phyloP scores from a whole-genome alignment of 1,140 invertebrate genomes.

The Epicauta chinensis region DNA sequence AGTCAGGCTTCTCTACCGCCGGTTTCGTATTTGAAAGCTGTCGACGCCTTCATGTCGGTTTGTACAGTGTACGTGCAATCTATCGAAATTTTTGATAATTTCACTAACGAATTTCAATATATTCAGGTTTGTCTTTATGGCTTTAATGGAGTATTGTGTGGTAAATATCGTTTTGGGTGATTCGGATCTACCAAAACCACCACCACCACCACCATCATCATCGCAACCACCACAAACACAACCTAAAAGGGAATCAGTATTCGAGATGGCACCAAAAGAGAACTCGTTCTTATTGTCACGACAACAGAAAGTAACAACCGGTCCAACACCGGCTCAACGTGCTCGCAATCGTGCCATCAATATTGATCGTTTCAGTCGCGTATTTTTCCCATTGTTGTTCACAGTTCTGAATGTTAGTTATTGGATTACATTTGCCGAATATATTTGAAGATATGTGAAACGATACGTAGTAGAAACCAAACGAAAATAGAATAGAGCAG shows the following conservation, averaged over 20 bases:
- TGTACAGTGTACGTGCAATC: slow-evolving; percentile 71
- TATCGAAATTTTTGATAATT: slow-evolving; percentile 1
- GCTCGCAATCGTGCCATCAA: slow-evolving; percentile 71
- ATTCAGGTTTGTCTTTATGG: slow-evolving; percentile 81
- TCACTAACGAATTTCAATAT: slow-evolving; percentile 2
- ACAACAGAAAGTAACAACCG: slow-evolving; percentile 13
- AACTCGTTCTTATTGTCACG: slow-evolving; percentile 26
- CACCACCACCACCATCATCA: slow-evolving; percentile 25
- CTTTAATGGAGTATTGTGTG: slow-evolving; percentile 88
- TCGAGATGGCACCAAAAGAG: slow-evolving; percentile 45
- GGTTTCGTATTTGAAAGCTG: slow-evolving; percentile 84
- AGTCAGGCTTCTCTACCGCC: slow-evolving; percentile 82
- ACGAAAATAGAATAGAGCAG: neutral
- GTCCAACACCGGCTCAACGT: slow-evolving; percentile 52
- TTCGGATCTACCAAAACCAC: slow-evolving; percentile 52
- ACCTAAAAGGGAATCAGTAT: slow-evolving; percentile 51
- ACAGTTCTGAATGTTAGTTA: slow-evolving; percentile 78
- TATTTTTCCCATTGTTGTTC: slow-evolving; percentile 83
- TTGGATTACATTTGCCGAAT: slow-evolving; percentile 83
- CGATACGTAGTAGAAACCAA: neutral
- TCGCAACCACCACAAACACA: slow-evolving; percentile 27
- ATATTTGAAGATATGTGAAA: slow-evolving; percentile 63
- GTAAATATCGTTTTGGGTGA: slow-evolving; percentile 84
- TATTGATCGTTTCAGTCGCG: slow-evolving; percentile 77
- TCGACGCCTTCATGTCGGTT: slow-evolving; percentile 87